phyloP scores from a whole-genome alignment of 2,113 vertebrate species.

The Vicugna pacos region DNA sequence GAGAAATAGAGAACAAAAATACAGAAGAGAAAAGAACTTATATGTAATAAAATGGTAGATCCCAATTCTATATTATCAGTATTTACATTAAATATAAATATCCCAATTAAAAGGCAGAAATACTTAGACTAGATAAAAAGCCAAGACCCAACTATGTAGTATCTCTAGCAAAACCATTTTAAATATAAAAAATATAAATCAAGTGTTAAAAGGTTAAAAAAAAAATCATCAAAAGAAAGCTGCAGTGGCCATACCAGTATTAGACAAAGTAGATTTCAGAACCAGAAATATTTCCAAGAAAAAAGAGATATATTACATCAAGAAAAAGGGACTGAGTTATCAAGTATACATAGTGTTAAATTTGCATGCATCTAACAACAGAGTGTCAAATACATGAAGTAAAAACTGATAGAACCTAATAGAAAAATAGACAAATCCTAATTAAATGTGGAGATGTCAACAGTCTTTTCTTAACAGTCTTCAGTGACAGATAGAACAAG shows the following conservation, averaged over 20 bases:
- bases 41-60: neutral
- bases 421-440: neutral
- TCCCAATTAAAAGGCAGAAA: neutral
- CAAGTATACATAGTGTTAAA: neutral
- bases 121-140: neutral
- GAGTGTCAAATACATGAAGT: neutral
- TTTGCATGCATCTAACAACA: neutral
- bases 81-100: neutral
- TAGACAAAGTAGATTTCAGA: neutral
- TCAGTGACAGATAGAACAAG: no score
- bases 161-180: neutral
- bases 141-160: neutral
- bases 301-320: neutral
- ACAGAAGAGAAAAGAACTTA: neutral
- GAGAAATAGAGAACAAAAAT: neutral
- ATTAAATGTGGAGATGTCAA: neutral
- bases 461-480: neutral
- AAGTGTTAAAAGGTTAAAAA: neutral
- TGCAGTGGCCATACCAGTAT: neutral
- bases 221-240: neutral
- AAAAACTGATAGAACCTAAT: neutral
- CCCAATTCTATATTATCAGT: neutral
- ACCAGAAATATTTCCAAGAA: neutral
- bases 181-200: neutral
- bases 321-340: neutral